phyloP scores from a whole-genome alignment of 2,888 invertebrate genomes.

The Cybosia mesomella region DNA sequence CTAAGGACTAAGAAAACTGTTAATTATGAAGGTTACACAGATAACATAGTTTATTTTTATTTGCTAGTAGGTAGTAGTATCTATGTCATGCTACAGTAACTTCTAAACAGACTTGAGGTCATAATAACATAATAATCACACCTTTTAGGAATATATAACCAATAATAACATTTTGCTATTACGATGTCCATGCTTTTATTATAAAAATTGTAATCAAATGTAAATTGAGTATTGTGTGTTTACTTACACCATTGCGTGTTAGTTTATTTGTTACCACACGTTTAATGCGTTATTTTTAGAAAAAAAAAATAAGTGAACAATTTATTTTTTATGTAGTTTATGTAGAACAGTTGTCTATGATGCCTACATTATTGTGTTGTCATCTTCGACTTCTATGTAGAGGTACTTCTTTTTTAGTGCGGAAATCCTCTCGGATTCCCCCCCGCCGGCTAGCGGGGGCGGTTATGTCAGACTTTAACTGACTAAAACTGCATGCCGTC shows the following conservation, averaged over 20 bases:
- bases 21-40: not conserved
- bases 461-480: too few species aligned
- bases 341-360: too few species aligned
- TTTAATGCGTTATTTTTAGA: too few species aligned
- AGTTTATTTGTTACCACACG: not conserved
- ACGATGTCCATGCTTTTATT: not conserved
- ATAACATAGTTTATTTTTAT: not conserved
- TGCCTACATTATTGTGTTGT: too few species aligned
- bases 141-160: not conserved
- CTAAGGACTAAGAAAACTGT: not conserved
- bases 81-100: conserved; percentile 3
- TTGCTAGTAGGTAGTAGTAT: not conserved
- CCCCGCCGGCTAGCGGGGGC: too few species aligned
- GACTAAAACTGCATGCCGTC: too few species aligned
- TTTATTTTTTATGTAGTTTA: too few species aligned
- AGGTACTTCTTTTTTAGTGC: too few species aligned
- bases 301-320: too few species aligned
- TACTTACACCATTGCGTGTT: not conserved
- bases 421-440: too few species aligned
- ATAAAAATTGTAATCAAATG: not conserved
- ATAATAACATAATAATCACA: not conserved
- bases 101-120: conserved; percentile 1
- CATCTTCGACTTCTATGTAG: too few species aligned
- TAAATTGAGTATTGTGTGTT: not conserved
- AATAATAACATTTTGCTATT: conserved; percentile 4